Base-by-base conservation (phyloP, 2,888 invertebrate genomes). In the Lissonota sp. region DNA sequence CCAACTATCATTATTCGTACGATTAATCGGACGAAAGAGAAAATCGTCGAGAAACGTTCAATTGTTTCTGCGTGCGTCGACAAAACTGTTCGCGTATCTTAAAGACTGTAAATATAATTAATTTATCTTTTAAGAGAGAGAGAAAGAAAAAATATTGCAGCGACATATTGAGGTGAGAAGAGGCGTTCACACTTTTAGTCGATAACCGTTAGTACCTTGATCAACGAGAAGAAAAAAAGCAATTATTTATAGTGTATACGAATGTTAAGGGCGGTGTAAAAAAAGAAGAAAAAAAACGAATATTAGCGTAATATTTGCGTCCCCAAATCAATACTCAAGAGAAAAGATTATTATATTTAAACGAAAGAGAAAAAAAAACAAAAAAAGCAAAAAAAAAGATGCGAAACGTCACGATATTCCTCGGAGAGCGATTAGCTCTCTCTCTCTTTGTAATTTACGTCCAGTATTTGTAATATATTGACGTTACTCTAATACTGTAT, bases 61-160 rank as follows among this genome's bases (percentile, higher is more conserved):
- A 7, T 63, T 57, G 73, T 57, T 62, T 69, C 69, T 64, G 80
- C 72, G 49, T 26, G 72, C 46, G 53, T 60, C 46, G 53, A 49
- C 14, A 10, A 44, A n/a, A n/a, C 51, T 60, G 44, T 14, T 66
- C 26, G 46, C 51, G 74, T 71, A 76, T 58, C 42, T 44, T 81
- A 74, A 81, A 81, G 81, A 81, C 81, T 81, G 81, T 81, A 81
- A 74, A 81, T 81, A 81, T 67, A 60, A 14, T 63, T 64, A 69
- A 63, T 53, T 16, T 49, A 64, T 60, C 57, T 42, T 14, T 73
- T 71, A 63, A 14, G 26, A 26, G 26, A 26, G 26, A 26, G 26
- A 49, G 26, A 60, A 12, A 37, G 2, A 60, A 64, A 70, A 53
- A 14, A 16, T 16, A 53, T 12, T 26, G 44, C 49, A 69, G 57